phyloP scores from a whole-genome alignment of 2,113 vertebrate genomes.

The Accipiter cooperii region DNA sequence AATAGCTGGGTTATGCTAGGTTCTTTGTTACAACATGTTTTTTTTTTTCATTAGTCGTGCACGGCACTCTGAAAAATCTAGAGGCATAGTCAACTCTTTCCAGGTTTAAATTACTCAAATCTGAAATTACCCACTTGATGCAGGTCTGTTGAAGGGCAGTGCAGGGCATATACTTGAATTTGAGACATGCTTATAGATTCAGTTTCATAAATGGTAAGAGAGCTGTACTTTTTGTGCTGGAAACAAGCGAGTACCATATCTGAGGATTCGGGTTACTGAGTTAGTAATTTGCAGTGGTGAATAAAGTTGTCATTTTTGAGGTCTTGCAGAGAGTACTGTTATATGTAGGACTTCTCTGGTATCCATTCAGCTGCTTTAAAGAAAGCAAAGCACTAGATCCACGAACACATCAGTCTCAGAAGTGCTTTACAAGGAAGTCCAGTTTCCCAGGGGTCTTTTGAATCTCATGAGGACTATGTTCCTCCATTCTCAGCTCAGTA shows the following conservation, averaged over 20 bases:
- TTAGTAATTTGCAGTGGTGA: neutral
- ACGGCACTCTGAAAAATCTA: neutral
- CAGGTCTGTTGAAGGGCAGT: neutral
- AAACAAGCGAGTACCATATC: neutral
- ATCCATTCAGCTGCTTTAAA: neutral
- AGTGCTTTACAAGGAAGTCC: neutral
- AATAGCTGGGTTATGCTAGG: neutral
- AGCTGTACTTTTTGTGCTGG: neutral
- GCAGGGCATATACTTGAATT: neutral
- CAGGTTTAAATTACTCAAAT: neutral
- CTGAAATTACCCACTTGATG: neutral
- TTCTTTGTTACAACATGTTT: neutral
- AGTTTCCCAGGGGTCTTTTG: slow-evolving; percentile 11
- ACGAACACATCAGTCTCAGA: neutral
- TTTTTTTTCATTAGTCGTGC: neutral
- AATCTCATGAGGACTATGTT: neutral
- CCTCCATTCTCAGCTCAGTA: slow-evolving; percentile 27
- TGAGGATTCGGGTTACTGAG: neutral
- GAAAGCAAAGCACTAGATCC: neutral
- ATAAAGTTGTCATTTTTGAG: neutral
- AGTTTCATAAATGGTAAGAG: neutral
- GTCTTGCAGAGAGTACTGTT: neutral
- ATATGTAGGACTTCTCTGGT: neutral
- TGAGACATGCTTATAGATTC: neutral
- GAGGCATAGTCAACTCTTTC: neutral